Conservation (phyloP, 1,140 invertebrate species). For the Drosophila ogumai region DNA sequence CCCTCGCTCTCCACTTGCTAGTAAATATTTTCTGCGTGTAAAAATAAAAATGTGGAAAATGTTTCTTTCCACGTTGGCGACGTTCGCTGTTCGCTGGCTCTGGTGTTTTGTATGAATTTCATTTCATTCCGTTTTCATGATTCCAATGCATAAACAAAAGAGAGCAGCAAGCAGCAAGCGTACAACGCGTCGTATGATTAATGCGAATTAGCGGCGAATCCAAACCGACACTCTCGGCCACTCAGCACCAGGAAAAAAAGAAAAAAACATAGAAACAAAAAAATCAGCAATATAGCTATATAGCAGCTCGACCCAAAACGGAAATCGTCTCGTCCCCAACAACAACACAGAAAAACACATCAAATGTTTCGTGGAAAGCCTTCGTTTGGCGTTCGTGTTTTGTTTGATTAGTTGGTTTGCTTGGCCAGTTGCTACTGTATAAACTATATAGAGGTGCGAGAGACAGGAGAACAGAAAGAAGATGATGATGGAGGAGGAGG, state of each 20-base stretch:
- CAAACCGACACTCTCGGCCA: conserved; percentile 44
- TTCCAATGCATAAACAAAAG: conserved; percentile 75
- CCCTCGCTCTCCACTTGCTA: conserved; percentile 12
- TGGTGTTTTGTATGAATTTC: conserved; percentile 61
- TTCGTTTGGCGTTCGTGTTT: conserved; percentile 42
- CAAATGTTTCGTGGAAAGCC: conserved; percentile 73
- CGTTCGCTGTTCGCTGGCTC: conserved; percentile 25
- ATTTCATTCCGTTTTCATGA: conserved; percentile 57
- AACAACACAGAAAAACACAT: conserved; percentile 42
- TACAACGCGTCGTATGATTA: conserved; percentile 79
- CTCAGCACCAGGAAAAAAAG: conserved; percentile 21
- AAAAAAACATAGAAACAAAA: background rate
- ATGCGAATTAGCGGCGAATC: conserved; percentile 74
- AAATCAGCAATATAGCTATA: conserved; percentile 25
- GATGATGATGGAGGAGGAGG: conserved; percentile 6
- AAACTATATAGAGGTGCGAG: conserved; percentile 30
- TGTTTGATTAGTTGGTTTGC: conserved; percentile 45
- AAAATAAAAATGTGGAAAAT: conserved; percentile 78
- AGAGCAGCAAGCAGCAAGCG: conserved; percentile 39
- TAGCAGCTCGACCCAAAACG: conserved; percentile 55
- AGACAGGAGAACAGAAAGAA: conserved; percentile 34
- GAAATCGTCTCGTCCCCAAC: conserved; percentile 62
- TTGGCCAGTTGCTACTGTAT: conserved; percentile 20
- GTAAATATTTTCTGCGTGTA: conserved; percentile 74
- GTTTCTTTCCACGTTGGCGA: conserved; percentile 38